Base-by-base conservation (phyloP, 2,888 invertebrate genomes). In the Drosophila kokeensis region DNA sequence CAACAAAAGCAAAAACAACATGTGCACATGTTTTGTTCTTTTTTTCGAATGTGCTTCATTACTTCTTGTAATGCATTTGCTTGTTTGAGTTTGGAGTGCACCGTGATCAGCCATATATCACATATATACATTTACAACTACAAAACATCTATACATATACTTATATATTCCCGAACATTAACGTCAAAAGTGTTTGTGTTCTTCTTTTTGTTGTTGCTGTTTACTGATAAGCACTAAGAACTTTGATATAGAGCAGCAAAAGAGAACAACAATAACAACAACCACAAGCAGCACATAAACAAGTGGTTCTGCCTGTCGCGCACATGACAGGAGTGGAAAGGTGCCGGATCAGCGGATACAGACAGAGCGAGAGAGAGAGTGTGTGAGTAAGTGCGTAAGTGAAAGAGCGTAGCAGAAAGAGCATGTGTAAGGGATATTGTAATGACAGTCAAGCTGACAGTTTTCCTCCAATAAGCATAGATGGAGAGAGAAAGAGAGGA, bases 141-240 rank as follows among this genome's bases (percentile, higher is more conserved):
- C 49, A 50, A 5, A 57, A 69, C 27, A 49, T 27, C 42, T 21
- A 40, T 11, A 65, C 10, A 48, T 27, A 27, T 59, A 11, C 10
- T 27, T 15, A 18, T 38, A 29, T 29, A 42, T 32, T 45, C 45
- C 27, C 7, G 42, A 45, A 48, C 29, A 55, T 55, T 40, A 21
- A 65, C 48, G 68, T 49, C 38, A 32, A 66, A 38, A 55, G 55
- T 68, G 38, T 36, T 42, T 42, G 10, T 62, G 50, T 62, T 24
- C 24, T 8, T 45, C 4, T 45, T 52, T 42, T 53, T 54, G 66
- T 54, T 55, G 55, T 60, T 29, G 27, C 55, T 45, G 55, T 34
- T 40, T 45, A 49, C 81, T 81, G 79, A 79, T 79, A 79, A 79
- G 78, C 81, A 38, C 45, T 63, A 77, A 81, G 77, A 79, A 79